Evolutionary conservation across 2,113 vertebrate genomes (phyloP).

Genomic region (Perognathus longimembris): DNA sequence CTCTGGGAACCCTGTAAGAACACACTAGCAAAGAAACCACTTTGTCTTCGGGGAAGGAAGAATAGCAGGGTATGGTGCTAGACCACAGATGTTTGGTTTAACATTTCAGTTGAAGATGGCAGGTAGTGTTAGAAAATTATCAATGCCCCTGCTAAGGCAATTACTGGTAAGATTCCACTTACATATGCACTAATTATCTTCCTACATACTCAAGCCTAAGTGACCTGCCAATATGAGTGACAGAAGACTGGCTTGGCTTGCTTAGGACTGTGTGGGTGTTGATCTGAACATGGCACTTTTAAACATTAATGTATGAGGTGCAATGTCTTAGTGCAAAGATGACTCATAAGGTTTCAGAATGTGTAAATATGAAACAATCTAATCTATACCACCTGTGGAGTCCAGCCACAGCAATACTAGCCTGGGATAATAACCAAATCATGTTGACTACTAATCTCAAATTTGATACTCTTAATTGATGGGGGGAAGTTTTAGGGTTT

Average conservation of each 20-base stretch:
- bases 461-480: background rate
- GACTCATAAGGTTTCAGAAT: conserved; percentile 81
- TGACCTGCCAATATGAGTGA: conserved; percentile 63
- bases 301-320: conserved; percentile 71
- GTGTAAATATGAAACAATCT: conserved; percentile 69
- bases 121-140: conserved; percentile 37
- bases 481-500: conserved; percentile 6
- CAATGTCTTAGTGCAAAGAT: conserved; percentile 73
- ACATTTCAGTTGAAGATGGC: conserved; percentile 13
- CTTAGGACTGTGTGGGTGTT: conserved; percentile 69
- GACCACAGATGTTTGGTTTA: conserved; percentile 62
- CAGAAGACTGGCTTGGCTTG: conserved; percentile 57
- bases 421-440: background rate
- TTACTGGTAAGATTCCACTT: conserved; percentile 74
- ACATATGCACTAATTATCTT: conserved; percentile 40
- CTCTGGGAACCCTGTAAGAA: background rate
- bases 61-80: background rate
- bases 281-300: conserved; percentile 48
- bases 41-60: conserved; percentile 57
- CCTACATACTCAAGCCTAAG: conserved; percentile 56
- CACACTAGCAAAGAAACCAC: background rate
- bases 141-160: conserved; percentile 42
- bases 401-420: conserved; percentile 57
- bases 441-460: conserved; percentile 27
- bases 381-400: conserved; percentile 17